Conservation (phyloP, 2,113 vertebrate species). For the Mesoclemmys tuberculata region DNA sequence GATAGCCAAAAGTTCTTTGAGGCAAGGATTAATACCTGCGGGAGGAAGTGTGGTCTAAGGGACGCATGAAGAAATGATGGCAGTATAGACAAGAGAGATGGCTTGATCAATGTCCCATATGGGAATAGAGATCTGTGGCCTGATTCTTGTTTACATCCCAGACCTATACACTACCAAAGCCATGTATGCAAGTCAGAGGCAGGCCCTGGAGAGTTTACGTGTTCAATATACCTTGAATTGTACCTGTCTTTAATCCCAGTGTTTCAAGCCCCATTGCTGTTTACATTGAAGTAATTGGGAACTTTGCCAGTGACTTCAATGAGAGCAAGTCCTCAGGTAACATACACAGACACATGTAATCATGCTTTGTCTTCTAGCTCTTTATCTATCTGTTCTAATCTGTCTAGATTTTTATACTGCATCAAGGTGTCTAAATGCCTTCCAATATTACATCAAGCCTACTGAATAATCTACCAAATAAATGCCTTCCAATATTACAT, state of each 20-base stretch:
- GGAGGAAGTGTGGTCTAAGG: background rate
- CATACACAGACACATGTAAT: background rate
- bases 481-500: background rate
- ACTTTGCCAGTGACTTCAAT: too few relatives aligned
- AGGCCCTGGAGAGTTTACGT: too few relatives aligned
- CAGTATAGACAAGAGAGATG: background rate
- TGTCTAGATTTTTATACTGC: background rate
- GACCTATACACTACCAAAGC: too few relatives aligned
- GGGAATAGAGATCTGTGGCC: too few relatives aligned
- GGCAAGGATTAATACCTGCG: background rate
- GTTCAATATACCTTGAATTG: too few relatives aligned
- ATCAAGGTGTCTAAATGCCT: background rate
- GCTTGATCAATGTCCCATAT: too few relatives aligned
- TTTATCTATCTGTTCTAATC: background rate
- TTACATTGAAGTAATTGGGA: too few relatives aligned
- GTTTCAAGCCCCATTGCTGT: too few relatives aligned
- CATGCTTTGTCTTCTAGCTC: background rate
- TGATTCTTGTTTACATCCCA: too few relatives aligned
- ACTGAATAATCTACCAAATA: background rate
- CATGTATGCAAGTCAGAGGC: too few relatives aligned
- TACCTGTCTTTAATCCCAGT: too few relatives aligned
- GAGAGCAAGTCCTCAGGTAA: too few relatives aligned
- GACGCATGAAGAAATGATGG: background rate
- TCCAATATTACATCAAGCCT: background rate
- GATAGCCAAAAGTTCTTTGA: background rate